Evolutionary conservation across 2,888 invertebrate species (phyloP), one percentile per base, ranked within the genome.

Genomic region (Metopia argyrocephala): DNA sequence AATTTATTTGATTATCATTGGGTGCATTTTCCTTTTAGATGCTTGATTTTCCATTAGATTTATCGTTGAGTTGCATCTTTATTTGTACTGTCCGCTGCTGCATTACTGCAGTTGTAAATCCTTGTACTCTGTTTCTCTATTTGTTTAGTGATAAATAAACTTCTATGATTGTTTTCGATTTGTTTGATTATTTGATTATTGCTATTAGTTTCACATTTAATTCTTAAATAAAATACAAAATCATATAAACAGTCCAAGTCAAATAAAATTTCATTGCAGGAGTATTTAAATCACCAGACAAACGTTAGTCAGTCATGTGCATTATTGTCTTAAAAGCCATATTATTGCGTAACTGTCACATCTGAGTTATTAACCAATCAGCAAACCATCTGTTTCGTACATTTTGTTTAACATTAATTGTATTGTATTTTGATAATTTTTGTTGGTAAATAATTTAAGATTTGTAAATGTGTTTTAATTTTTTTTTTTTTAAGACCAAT

Each of bases 141-240:
- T 50, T 68, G 28, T 64, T 9, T 46, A 27, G 76, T 76, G 78
- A 81, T 74, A 78, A 74, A 81, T 81, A 78, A 48, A 78, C 78
- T 81, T 52, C 69, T 46, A 61, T 78, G 74, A 78, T 81, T 81
- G 81, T 78, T 78, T 76, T 76, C 73, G 80, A 76, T 74, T 78
- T 81, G 78, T 81, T 38, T 65, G 78, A 78, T 66, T 78, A 66
- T 66, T 71, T 66, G 78, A 66, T 78, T 71, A 65, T 78, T 78
- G 59, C 71, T 70, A 70, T 78, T 70, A 70, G 70, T 70, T 78
- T 78, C 70, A 65, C 57, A 78, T 70, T 57, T 65, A 78, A 78
- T 78, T 78, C 71, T 59, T 28, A 27, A 46, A 76, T 68, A 61
- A 76, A 68, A 76, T 61, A 46, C 54, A 23, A 45, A 52, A 9